Percentiles rank a stretch among this genome's conserved stretches.
These are phyloP conservation scores for Ciconia stormi DNA, from an alignment of 2,113 vertebrate genomes.

Conservation along the genomic window DNA sequence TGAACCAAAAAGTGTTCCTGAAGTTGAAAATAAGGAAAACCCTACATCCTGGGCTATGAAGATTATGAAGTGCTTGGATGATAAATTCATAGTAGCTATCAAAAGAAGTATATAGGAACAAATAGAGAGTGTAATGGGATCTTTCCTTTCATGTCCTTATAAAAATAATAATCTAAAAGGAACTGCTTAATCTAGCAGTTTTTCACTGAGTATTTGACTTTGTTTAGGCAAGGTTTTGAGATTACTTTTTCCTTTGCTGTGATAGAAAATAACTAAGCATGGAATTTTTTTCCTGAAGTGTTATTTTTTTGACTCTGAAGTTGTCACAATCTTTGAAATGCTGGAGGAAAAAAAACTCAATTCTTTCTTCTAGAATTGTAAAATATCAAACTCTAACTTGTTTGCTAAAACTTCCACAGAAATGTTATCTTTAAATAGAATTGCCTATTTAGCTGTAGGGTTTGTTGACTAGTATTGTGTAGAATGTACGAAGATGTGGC, in stretches of 20 bases:
- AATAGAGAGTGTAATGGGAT: background rate
- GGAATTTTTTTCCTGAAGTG: background rate
- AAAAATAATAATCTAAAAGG: background rate
- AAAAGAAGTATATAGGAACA: background rate
- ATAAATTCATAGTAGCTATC: background rate
- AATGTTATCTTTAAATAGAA: background rate
- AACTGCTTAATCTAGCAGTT: background rate
- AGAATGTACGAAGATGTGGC: background rate
- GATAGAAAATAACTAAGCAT: background rate
- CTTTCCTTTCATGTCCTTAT: background rate
- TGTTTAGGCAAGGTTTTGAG: background rate
- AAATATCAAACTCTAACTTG: background rate
- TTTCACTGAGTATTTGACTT: background rate
- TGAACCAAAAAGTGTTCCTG: background rate
- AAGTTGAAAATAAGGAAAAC: background rate
- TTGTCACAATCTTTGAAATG: background rate
- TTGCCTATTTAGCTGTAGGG: background rate
- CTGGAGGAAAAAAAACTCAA: accelerated
- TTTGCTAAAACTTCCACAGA: background rate
- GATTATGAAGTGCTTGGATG: background rate
- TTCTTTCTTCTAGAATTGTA: background rate
- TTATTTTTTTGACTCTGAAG: background rate
- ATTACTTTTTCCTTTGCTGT: background rate
- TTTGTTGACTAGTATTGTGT: background rate
- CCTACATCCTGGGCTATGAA: background rate